These are phyloP conservation scores for Agrypnia vestita DNA, from an alignment of 1,140 invertebrate species.

Conservation along the genomic window DNA sequence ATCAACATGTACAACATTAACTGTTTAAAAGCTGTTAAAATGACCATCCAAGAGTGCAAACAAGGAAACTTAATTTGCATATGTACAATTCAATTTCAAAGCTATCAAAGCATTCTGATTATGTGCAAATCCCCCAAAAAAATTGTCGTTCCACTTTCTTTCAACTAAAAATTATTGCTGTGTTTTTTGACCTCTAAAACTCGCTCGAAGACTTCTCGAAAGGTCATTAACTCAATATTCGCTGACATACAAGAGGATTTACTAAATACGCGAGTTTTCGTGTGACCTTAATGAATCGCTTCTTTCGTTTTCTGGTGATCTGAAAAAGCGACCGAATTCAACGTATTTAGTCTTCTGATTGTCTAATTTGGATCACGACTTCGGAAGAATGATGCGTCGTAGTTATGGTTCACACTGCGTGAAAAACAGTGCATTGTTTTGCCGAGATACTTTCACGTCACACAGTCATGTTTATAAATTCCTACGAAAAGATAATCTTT, in stretches of 20 bases:
- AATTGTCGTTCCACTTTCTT: constrained; percentile 12
- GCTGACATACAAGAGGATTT: too few relatives aligned
- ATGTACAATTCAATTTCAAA: constrained; percentile 1
- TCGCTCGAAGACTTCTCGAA: too few relatives aligned
- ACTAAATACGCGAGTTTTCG: constrained; percentile 6
- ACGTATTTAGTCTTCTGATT: not conserved
- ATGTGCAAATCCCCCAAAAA: constrained; percentile 21
- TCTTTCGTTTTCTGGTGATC: not conserved
- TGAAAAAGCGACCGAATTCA: not conserved
- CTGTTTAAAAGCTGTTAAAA: not conserved
- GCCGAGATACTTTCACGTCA: constrained; percentile 1
- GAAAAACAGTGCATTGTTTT: not conserved
- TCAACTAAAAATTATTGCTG: not conserved
- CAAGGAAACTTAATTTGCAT: not conserved
- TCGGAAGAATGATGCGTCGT: constrained; percentile 2
- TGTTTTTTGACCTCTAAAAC: not conserved
- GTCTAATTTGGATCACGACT: constrained; percentile 30
- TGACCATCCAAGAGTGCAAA: constrained; percentile 1
- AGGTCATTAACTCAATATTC: too few relatives aligned
- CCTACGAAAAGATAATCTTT: too few relatives aligned
- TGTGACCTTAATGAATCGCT: too few relatives aligned
- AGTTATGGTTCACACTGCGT: constrained; percentile 29
- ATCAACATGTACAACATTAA: too few relatives aligned
- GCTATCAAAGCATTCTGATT: not conserved
- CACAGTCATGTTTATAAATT: not conserved